Conservation (phyloP, 2,797 vertebrate genomes). For the Leptoclinus maculatus region DNA sequence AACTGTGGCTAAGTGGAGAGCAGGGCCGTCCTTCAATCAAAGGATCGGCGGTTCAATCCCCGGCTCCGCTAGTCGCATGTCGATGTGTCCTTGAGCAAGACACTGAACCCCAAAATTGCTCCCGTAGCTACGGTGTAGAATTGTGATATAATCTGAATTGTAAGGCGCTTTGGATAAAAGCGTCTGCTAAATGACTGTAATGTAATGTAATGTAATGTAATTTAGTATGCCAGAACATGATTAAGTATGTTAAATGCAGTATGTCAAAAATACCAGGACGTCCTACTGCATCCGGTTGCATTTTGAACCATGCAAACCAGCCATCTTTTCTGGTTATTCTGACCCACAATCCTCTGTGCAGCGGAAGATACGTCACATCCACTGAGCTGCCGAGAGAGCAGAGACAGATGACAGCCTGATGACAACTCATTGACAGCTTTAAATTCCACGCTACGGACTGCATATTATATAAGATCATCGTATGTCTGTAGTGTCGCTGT, state of each 20-base stretch:
- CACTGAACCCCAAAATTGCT: no score
- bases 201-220: no score
- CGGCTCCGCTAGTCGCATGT: no score
- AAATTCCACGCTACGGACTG: not conserved
- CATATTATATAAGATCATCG: not conserved
- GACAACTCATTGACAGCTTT: not conserved
- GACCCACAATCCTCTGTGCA: not conserved
- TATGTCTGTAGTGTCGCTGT: not conserved
- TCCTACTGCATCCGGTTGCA: not conserved
- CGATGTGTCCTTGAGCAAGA: no score
- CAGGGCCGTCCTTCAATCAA: no score
- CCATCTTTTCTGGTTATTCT: not conserved
- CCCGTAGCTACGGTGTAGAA: no score
- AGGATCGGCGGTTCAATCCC: no score
- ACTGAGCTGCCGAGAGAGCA: not conserved
- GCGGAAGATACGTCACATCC: not conserved
- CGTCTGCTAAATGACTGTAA: no score
- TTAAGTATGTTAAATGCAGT: not conserved
- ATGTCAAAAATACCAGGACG: not conserved
- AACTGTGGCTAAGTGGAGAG: no score
- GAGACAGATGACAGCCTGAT: not conserved
- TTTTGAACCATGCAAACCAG: not conserved
- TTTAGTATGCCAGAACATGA: not conserved
- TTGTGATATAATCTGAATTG: no score
- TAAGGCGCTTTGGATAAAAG: no score